These are phyloP conservation scores for Protosalanx chinensis DNA, from an alignment of 2,797 vertebrate genomes.

Conservation along the genomic window DNA sequence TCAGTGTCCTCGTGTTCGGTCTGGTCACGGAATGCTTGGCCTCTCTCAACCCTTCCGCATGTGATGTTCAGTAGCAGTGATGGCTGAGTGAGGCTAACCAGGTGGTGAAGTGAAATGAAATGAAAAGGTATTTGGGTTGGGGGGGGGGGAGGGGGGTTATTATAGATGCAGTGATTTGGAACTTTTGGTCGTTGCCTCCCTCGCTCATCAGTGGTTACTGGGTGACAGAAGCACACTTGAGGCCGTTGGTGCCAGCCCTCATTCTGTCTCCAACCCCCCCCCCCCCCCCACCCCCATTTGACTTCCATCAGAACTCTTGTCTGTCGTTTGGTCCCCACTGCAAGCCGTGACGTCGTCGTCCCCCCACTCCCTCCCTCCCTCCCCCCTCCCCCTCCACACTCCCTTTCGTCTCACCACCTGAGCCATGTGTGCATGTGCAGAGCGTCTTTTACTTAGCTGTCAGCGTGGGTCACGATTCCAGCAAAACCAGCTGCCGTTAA, in stretches of 20 bases:
- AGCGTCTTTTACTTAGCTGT: constrained; percentile 58
- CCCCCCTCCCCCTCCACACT: too few relatives aligned
- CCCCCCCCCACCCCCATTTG: constrained; percentile 63
- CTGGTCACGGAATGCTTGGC: constrained; percentile 60
- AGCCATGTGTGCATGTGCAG: constrained; percentile 72
- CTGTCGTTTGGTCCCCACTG: constrained; percentile 65
- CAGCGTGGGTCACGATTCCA: constrained; percentile 53
- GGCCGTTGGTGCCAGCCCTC: constrained; percentile 26
- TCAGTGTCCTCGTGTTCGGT: constrained; percentile 43
- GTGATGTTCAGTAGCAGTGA: constrained; percentile 69
- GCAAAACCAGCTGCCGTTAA: constrained; percentile 43
- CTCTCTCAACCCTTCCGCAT: constrained; percentile 64
- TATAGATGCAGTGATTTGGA: not conserved
- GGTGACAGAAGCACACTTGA: constrained; percentile 61
- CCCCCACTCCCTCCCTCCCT: constrained; percentile 49
- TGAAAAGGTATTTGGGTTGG: not conserved
- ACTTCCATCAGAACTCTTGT: constrained; percentile 55
- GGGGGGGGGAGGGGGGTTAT: not conserved
- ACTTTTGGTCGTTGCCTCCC: constrained; percentile 63
- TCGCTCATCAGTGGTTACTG: constrained; percentile 70
- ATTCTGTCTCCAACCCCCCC: constrained; percentile 45
- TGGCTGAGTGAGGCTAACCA: constrained; percentile 74
- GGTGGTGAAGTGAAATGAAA: not conserved
- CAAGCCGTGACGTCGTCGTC: constrained; percentile 65
- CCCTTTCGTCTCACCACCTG: constrained; percentile 50